Evolutionary conservation across 2,888 invertebrate genomes (phyloP).

Genomic region (Scaptomyza caliginosa): DNA sequence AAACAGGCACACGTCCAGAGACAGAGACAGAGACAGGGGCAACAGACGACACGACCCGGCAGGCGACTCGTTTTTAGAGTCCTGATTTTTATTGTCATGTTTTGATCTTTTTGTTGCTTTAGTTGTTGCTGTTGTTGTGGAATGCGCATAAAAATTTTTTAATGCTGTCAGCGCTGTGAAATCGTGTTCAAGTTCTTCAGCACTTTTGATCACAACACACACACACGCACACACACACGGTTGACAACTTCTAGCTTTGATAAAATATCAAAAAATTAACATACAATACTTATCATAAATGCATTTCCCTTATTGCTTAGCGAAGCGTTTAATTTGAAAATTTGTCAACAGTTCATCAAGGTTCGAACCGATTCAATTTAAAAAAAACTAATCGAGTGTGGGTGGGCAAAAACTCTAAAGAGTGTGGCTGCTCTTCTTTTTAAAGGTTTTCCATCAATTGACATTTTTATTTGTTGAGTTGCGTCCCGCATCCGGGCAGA

Average conservation of each 20-base stretch:
- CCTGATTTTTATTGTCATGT: conserved; percentile 80
- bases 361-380: no score
- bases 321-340: conserved; percentile 66
- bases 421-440: conserved; percentile 5
- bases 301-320: conserved; percentile 33
- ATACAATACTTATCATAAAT: conserved; percentile 22
- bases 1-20: conserved; percentile 73
- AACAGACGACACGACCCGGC: conserved; percentile 33
- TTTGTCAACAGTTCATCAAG: conserved; percentile 68
- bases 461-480: conserved; percentile 26
- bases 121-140: conserved; percentile 49
- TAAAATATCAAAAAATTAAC: conserved; percentile 31
- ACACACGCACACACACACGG: conserved; percentile 1
- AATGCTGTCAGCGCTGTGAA: conserved; percentile 56
- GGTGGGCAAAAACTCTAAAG: conserved; percentile 42
- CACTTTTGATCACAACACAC: conserved; percentile 12
- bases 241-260: conserved; percentile 15
- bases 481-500: conserved; percentile 36
- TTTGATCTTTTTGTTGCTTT: conserved; percentile 63
- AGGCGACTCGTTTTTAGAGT: conserved; percentile 73
- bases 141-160: conserved; percentile 76
- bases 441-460: conserved; percentile 37
- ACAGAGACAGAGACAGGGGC: conserved; percentile 1
- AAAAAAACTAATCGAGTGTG: conserved; percentile 20
- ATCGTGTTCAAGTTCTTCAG: conserved; percentile 35